Evolutionary conservation across 2,113 vertebrate species (phyloP).

Genomic region (Forbesichthys agassizii): DNA sequence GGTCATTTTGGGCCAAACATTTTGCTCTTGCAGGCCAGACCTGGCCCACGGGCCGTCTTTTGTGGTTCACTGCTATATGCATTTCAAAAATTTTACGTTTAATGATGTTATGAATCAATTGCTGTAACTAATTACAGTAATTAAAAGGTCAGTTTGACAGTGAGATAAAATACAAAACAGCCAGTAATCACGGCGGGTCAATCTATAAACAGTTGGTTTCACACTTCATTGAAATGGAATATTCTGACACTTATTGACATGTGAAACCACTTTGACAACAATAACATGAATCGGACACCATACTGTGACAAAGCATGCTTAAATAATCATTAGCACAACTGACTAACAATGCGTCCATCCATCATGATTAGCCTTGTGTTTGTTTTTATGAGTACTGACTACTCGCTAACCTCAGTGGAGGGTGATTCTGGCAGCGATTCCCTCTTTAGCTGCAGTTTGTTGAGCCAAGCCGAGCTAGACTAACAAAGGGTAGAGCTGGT

Average conservation of each 20-base stretch:
- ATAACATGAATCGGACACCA: not conserved
- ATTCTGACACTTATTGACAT: not conserved
- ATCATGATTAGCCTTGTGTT: not conserved
- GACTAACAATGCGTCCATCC: not conserved
- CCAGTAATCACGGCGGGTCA: not conserved
- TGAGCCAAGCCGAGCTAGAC: conserved; percentile 42
- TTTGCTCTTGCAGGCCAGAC: no score
- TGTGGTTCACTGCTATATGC: not conserved
- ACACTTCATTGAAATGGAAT: not conserved
- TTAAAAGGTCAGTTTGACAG: no score
- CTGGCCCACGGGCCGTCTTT: no score
- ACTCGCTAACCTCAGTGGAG: conserved; percentile 17
- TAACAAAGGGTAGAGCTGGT: conserved; percentile 38
- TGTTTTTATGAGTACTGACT: not conserved
- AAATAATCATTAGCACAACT: not conserved
- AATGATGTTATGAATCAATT: not conserved
- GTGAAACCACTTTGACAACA: not conserved
- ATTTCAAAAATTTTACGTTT: not conserved
- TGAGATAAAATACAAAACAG: no score
- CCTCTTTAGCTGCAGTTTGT: conserved; percentile 48
- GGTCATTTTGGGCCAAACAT: no score
- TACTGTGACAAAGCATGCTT: not conserved
- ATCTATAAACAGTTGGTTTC: not conserved
- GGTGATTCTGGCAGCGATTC: conserved; percentile 42
- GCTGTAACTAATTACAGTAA: not conserved